phyloP scores from a whole-genome alignment of 2,888 invertebrate genomes.

The Xestobium rufovillosum region DNA sequence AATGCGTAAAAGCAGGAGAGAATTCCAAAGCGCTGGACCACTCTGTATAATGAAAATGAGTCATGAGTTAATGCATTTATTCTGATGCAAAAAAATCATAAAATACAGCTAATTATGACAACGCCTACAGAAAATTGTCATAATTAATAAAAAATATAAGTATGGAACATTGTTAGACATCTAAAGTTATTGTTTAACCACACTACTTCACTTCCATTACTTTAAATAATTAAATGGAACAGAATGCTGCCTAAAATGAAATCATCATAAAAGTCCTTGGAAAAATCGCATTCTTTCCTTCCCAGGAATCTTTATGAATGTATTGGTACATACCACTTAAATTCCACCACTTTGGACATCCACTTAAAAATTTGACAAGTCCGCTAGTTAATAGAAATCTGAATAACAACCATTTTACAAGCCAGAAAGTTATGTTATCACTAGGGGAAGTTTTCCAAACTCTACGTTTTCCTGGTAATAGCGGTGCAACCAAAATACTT shows the following conservation, averaged over 20 bases:
- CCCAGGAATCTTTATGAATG: neutral
- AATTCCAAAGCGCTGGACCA: too few relatives aligned
- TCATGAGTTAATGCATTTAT: too few relatives aligned
- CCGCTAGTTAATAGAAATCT: constrained; percentile 65
- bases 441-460: constrained; percentile 41
- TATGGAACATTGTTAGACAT: too few relatives aligned
- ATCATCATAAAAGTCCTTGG: neutral
- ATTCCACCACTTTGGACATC: constrained; percentile 72
- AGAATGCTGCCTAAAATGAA: neutral
- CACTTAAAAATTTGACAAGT: constrained; percentile 61
- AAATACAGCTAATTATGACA: constrained; percentile 1
- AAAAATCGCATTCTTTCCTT: constrained; percentile 2
- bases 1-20: too few relatives aligned
- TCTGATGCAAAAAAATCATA: neutral
- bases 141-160: too few relatives aligned
- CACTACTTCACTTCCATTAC: too few relatives aligned
- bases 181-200: too few relatives aligned
- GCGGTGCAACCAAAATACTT: constrained; percentile 61
- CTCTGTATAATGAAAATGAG: too few relatives aligned
- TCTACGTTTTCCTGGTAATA: constrained; percentile 43
- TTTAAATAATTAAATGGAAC: too few relatives aligned
- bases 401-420: constrained; percentile 66
- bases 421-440: constrained; percentile 56
- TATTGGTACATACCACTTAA: constrained; percentile 52
- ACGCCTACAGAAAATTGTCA: too few relatives aligned